phyloP scores from a whole-genome alignment of 23 tunicate genomes.

The Clavelina lepadiformis region DNA sequence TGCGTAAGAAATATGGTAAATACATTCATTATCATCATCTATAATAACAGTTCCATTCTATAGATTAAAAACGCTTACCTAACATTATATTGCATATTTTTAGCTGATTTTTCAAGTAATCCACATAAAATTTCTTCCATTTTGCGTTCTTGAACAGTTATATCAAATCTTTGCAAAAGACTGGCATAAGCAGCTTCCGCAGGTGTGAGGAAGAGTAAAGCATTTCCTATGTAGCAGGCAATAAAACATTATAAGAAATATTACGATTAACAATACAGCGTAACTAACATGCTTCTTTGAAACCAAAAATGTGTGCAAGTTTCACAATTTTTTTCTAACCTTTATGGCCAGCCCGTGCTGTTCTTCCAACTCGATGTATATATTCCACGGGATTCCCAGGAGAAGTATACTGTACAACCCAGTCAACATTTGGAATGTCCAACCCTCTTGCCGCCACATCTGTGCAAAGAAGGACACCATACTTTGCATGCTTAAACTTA shows the following conservation, averaged over 20 bases:
- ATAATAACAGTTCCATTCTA: not conserved
- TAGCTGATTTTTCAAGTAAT: not conserved
- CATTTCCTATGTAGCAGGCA: slow-evolving; percentile 49
- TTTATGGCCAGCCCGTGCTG: slow-evolving; percentile 88
- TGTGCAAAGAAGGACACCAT: slow-evolving; percentile 63
- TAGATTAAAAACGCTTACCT: not conserved
- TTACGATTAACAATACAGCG: not conserved
- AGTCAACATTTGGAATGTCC: slow-evolving; percentile 85
- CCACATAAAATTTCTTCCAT: slow-evolving; percentile 48
- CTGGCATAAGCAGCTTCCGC: slow-evolving; percentile 64
- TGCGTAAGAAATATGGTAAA: slow-evolving; percentile 10
- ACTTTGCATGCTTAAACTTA: slow-evolving; percentile 25
- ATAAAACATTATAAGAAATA: not conserved
- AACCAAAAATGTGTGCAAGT: not conserved
- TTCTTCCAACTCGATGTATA: slow-evolving; percentile 93
- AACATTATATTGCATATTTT: not conserved
- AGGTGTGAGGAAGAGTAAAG: slow-evolving; percentile 79
- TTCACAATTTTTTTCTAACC: slow-evolving; percentile 35
- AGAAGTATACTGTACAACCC: slow-evolving; percentile 86
- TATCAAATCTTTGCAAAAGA: slow-evolving; percentile 54
- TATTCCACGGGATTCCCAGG: slow-evolving; percentile 95
- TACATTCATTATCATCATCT: not conserved
- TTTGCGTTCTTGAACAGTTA: slow-evolving; percentile 43
- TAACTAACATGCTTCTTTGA: not conserved
- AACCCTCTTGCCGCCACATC: slow-evolving; percentile 99